phyloP scores from a whole-genome alignment of 2,797 vertebrate genomes.

The Brachyrhaphis roseni region DNA sequence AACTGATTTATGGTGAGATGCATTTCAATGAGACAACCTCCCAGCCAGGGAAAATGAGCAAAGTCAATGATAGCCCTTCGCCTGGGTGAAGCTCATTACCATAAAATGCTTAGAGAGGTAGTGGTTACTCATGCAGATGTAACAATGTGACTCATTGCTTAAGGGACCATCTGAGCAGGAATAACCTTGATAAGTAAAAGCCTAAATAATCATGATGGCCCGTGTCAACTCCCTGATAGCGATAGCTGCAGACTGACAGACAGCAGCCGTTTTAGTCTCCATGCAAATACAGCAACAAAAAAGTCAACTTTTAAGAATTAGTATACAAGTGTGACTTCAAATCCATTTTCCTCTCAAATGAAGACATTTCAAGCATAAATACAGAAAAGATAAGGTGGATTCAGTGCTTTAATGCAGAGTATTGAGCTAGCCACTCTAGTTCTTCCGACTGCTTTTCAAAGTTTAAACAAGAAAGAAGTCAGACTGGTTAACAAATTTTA shows the following conservation, averaged over 20 bases:
- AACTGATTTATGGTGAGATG: slow-evolving; percentile 51
- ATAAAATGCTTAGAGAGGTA: slow-evolving; percentile 66
- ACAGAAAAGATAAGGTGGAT: background rate
- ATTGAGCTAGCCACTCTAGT: background rate
- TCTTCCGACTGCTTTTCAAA: background rate
- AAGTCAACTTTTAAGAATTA: background rate
- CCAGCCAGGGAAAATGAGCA: slow-evolving; percentile 53
- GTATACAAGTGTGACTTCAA: background rate
- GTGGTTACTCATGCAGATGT: slow-evolving; percentile 59
- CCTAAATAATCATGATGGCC: slow-evolving; percentile 43
- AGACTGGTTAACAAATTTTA: background rate
- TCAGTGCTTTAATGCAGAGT: background rate
- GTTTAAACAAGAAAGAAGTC: background rate
- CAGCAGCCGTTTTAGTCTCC: slow-evolving; percentile 1
- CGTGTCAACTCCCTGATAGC: slow-evolving; percentile 14
- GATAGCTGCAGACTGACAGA: background rate
- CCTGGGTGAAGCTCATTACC: slow-evolving; percentile 60
- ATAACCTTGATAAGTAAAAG: slow-evolving; percentile 63
- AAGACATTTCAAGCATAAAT: background rate
- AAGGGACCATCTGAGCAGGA: slow-evolving; percentile 44
- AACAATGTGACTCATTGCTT: slow-evolving; percentile 64
- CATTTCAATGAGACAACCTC: slow-evolving; percentile 72
- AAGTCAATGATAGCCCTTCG: slow-evolving; percentile 67
- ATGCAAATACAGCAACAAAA: slow-evolving; percentile 1
- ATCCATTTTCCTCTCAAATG: background rate